Percentiles rank a stretch among this genome's conserved stretches.
phyloP scores from a whole-genome alignment of 2,113 vertebrate genomes.

The Raja brachyura region DNA sequence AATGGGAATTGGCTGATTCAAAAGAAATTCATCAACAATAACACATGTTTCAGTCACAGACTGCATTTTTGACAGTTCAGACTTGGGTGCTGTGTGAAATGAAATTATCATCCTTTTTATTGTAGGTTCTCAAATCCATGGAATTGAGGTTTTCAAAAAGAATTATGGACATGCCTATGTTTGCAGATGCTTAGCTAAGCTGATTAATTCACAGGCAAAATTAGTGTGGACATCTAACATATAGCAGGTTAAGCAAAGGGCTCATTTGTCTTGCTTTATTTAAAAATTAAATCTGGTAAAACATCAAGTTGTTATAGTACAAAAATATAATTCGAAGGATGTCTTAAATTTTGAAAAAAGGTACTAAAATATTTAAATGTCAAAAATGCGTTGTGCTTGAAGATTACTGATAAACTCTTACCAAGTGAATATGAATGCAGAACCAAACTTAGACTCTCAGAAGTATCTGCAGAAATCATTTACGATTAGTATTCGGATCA shows the following conservation, averaged over 20 bases:
- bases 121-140: neutral
- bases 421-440: too few species aligned
- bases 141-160: neutral
- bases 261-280: neutral
- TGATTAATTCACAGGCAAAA: neutral
- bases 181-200: neutral
- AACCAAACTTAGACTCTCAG: neutral
- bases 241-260: neutral
- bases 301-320: neutral
- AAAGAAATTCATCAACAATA: neutral
- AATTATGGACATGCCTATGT: neutral
- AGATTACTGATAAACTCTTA: neutral
- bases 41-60: neutral
- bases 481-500: neutral
- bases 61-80: neutral
- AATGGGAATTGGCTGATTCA: neutral
- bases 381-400: neutral
- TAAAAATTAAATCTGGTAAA: neutral
- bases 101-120: neutral
- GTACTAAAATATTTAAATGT: neutral
- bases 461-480: neutral
- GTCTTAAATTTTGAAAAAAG: neutral
- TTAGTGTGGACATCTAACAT: neutral
- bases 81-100: neutral
- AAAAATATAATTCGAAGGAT: neutral